Evolutionary conservation across 2,797 vertebrate species (phyloP), one percentile per base, ranked within the genome.

Genomic region (Spizella passerina): DNA sequence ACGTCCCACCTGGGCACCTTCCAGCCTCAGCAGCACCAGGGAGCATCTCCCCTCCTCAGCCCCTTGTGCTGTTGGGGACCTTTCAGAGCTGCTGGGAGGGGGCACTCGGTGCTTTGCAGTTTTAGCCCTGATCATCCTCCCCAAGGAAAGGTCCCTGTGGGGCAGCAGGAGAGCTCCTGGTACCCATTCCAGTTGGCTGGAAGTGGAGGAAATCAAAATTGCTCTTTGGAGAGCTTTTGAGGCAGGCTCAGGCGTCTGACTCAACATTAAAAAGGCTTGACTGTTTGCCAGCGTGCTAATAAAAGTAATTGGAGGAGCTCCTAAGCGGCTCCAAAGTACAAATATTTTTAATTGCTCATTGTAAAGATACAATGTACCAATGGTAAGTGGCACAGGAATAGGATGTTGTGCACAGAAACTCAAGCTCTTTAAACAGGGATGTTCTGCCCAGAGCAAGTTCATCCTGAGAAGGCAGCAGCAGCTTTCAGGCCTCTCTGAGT

Each of bases 321-420:
- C 84, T 93, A 86, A 96, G 89, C 83, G 79, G 44, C 86, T 94
- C 90, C 91, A 43, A 93, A 94, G 79, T 93, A 78, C 92, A 94
- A 91, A 91, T 86, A 71, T 92, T 93, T 95, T 96, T 95, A 96
- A 94, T 92, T 95, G 69, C 46, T 96, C 16, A 18, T 85, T 81
- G 79, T 83, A 86, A 92, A 86, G 72, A 41, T 83, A 34, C 12
- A 76, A 83, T 1, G 16, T 76, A 68, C 32, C 15, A 12, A 73
- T 73, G 53, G 38, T 68, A 80, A 71, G 53, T 17, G 57, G 41
- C 0, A 0, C 32, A 34, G 77, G 56, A 91, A 69, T 23, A 43
- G 38, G 36, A n/a, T 72, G 17, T 38, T 63, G 71, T 53, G 71
- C 39, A 60, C 5, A 46, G 69, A 61, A 72, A 24, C 55, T 43